A percentile compares a stretch with the other conserved stretches of the same genome.
Evolutionary conservation across 2,888 invertebrate genomes (phyloP).

Genomic region (Napeogenes sylphis): DNA sequence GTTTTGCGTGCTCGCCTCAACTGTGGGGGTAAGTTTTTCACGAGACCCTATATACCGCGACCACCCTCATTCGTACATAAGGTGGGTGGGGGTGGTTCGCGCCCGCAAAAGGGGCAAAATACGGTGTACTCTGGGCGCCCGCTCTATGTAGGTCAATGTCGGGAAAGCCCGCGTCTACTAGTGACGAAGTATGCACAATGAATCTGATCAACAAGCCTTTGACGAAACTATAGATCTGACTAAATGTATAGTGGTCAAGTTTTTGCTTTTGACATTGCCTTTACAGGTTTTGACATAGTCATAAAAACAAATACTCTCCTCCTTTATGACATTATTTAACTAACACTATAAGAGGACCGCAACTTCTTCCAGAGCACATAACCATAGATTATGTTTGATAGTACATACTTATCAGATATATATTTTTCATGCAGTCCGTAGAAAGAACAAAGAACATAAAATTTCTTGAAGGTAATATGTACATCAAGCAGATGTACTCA

Average conservation of each 20-base stretch:
- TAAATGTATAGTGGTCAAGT: conserved; percentile 32
- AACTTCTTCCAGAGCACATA: too few relatives aligned
- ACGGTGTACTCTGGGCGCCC: conserved; percentile 78
- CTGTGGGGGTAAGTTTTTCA: conserved; percentile 77
- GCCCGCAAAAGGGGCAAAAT: conserved; percentile 79
- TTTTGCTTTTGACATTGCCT: conserved; percentile 4
- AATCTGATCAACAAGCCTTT: conserved; percentile 75
- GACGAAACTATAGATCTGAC: conserved; percentile 65
- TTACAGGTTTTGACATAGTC: background rate
- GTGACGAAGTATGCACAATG: conserved; percentile 78
- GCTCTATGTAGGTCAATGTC: conserved; percentile 79
- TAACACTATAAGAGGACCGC: too few relatives aligned
- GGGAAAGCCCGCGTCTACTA: conserved; percentile 79
- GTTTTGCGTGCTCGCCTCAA: conserved; percentile 72
- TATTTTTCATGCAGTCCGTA: too few relatives aligned
- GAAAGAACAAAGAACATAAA: too few relatives aligned
- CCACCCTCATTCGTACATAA: conserved; percentile 76
- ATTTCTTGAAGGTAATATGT: background rate
- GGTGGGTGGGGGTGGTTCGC: conserved; percentile 77
- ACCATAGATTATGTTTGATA: too few relatives aligned
- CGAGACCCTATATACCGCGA: conserved; percentile 78
- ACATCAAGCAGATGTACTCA: conserved; percentile 62
- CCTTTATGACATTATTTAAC: too few relatives aligned
- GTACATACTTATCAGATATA: too few relatives aligned
- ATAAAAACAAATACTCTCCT: too few relatives aligned